Evolutionary conservation across 2,113 vertebrate genomes (phyloP), one percentile per base, ranked within the genome.

Genomic region (Tor tambroides): DNA sequence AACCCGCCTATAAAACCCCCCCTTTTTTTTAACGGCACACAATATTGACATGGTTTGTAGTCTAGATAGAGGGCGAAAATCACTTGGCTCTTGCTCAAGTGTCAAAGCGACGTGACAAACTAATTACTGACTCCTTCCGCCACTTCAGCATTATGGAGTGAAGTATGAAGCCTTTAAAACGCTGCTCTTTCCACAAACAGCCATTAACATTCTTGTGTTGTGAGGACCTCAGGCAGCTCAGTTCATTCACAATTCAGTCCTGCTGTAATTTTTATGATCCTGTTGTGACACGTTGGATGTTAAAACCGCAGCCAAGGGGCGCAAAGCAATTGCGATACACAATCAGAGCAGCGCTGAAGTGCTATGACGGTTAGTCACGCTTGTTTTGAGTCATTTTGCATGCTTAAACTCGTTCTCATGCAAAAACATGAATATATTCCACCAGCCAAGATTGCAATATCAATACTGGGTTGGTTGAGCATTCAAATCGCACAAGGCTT

Each of bases 191-290:
- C 43, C 84, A 85, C 38, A 79, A 61, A 41, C 63, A 26, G 75
- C 75, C 41, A 79, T 69, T 67, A 69, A 78, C 84, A 85, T 85
- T 79, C 84, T 23, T 51, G 59, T 85, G 75, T 49, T 76, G 74
- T 77, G 56, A 79, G 43, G 75, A 67, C 43, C 43, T 79, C 84
- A 5, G 59, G 84, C 84, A 32, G 76, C 72, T 75, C 35, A 6
- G 4, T 75, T 78, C 41, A 85, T 78, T 85, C 76, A 51, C 84
- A 46, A 43, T 79, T 65, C 30, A 81, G 59, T 46, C n/a, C 5
- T 46, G 59, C 41, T 65, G 59, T 65, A 43, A 65, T 65, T 41
- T 81, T 81, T 65, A 65, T 67, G 35, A 65, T 81, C 5, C 77
- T 14, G 30, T 67, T 65, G 80, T 65, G 38, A 43, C 59, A 46